A percentile compares a stretch with the other conserved stretches of the same genome.
These are phyloP conservation scores for Drosophila helvetica DNA, from an alignment of 2,888 invertebrate genomes.

Conservation along the genomic window DNA sequence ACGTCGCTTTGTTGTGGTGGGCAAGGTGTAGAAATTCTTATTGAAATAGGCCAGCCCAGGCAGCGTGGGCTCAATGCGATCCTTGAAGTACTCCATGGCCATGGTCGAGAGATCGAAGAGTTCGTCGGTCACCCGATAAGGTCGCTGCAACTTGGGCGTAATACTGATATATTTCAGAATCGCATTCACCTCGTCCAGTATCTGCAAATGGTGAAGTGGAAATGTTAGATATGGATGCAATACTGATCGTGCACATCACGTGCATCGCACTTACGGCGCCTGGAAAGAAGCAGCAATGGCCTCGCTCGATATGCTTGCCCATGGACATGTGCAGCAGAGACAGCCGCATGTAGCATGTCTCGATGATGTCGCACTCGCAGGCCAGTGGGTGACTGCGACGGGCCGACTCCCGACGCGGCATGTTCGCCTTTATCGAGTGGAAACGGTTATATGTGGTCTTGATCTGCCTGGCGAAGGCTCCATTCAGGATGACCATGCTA, in stretches of 20 bases:
- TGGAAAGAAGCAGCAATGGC: slow-evolving; percentile 97
- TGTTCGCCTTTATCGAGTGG: slow-evolving; percentile 94
- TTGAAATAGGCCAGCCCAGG: slow-evolving; percentile 95
- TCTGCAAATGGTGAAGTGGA: slow-evolving; percentile 85
- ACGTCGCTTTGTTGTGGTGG: slow-evolving; percentile 82
- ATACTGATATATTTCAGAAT: slow-evolving; percentile 93
- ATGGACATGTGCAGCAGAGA: slow-evolving; percentile 96
- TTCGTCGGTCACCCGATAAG: slow-evolving; percentile 97
- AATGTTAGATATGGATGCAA: background rate
- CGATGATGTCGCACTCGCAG: slow-evolving; percentile 96
- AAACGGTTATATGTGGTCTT: slow-evolving; percentile 93
- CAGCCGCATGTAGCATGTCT: slow-evolving; percentile 95
- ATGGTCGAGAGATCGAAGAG: slow-evolving; percentile 97
- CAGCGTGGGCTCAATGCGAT: slow-evolving; percentile 94
- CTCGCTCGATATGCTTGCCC: slow-evolving; percentile 96
- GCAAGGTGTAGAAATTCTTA: slow-evolving; percentile 90
- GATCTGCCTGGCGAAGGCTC: slow-evolving; percentile 93
- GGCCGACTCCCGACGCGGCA: slow-evolving; percentile 95
- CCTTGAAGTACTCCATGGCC: slow-evolving; percentile 99
- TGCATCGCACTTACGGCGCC: slow-evolving; percentile 89
- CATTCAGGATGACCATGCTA: slow-evolving; percentile 91
- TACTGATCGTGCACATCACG: background rate
- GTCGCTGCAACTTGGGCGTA: slow-evolving; percentile 92
- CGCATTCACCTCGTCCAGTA: slow-evolving; percentile 95
- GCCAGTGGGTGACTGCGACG: slow-evolving; percentile 95